Percentiles rank a stretch among this genome's conserved stretches.
phyloP scores from a whole-genome alignment of 1,140 invertebrate genomes.

The Lucilia sericata region DNA sequence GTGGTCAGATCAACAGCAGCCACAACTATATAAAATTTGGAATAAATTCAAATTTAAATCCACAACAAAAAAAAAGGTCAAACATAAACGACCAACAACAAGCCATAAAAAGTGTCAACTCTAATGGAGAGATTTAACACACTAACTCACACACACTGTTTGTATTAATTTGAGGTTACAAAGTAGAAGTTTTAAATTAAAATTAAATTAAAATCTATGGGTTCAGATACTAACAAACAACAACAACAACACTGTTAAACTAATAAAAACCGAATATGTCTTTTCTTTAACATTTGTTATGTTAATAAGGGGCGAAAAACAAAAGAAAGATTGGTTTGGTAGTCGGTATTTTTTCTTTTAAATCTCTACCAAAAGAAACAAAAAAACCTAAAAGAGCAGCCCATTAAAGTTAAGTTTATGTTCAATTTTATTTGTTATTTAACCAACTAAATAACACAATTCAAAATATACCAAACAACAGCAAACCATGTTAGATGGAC shows the following conservation, averaged over 20 bases:
- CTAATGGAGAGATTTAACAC: conserved; percentile 36
- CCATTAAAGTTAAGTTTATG: conserved; percentile 29
- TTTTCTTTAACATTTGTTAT: no score
- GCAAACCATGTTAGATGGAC: conserved; percentile 21
- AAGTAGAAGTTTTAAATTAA: no score
- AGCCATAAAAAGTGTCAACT: conserved; percentile 29
- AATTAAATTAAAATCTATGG: no score
- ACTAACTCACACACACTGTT: not conserved
- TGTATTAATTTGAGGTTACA: no score
- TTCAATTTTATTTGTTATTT: not conserved
- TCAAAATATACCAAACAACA: no score
- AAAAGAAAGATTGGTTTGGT: no score
- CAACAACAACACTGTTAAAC: no score
- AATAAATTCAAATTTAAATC: not conserved
- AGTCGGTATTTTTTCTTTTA: not conserved
- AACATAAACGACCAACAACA: not conserved
- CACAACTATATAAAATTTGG: not conserved
- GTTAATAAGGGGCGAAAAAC: no score
- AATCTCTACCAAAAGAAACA: not conserved
- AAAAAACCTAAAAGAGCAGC: not conserved
- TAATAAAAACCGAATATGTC: no score
- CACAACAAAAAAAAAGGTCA: not conserved
- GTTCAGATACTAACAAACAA: no score
- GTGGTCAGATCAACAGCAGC: not conserved
- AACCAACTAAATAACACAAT: not conserved